Evolutionary conservation across 2,888 invertebrate species (phyloP), one percentile per base, ranked within the genome.

Genomic region (Drosophila maculinotata): DNA sequence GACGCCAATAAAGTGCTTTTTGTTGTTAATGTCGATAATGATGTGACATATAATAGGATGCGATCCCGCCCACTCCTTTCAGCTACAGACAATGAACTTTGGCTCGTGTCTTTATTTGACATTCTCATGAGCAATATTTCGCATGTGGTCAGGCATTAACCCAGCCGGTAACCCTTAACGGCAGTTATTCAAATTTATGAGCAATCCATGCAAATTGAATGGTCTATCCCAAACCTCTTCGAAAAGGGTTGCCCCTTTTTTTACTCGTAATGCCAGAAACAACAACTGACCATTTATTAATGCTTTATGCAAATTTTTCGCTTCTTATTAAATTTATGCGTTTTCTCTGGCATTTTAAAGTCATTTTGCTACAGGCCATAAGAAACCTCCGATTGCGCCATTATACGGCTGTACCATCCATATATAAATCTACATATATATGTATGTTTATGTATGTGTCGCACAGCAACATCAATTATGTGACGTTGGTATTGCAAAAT

Each of bases 11-110:
- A 84, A 84, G 81, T 78, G 84, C 73, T 74, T 73, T 81, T 67
- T 81, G 81, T 81, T 81, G 81, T 81, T 74, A 69, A 81, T 66
- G 84, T 69, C 79, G 69, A 81, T 81, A 84, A 81, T 84, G 84
- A 81, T 81, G 84, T 71, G 79, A 69, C 74, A 58, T 57, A 58
- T 17, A 49, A 59, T 30, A 35, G 45, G 9, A 28, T 45, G 39
- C 8, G 2, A 14, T 10, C 17, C n/a, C 9, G 20, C 0, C 10
- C 5, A 23, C 28, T 20, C 36, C 51, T 57, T 60, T 39, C 53
- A 60, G 33, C 20, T 30, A 30, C 31, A 44, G 17, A 45, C 48
- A 69, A 63, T 7, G 26, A 28, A 33, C 28, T 33, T 15, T 17
- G 15, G 38, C n/a, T 56, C 8, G 31, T 42, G 39, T 62, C 73